phyloP scores from a whole-genome alignment of 2,797 vertebrate genomes.

The Cottoperca gobio region DNA sequence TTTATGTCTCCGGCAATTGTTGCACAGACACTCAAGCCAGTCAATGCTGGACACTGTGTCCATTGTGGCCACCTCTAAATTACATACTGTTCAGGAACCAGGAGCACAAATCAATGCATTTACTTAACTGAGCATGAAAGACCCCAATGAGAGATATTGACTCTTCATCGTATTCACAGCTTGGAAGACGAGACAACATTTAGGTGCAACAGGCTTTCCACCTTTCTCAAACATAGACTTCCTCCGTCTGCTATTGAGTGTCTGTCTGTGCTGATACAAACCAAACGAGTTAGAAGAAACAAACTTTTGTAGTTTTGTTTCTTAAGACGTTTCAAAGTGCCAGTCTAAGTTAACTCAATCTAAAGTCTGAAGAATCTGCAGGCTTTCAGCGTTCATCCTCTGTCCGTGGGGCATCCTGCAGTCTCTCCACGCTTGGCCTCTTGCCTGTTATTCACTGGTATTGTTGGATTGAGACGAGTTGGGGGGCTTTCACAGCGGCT shows the following conservation, averaged over 20 bases:
- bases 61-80: constrained; percentile 82
- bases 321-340: constrained; percentile 30
- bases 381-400: constrained; percentile 36
- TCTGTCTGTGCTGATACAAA: constrained; percentile 55
- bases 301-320: constrained; percentile 51
- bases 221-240: constrained; percentile 70
- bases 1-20: constrained; percentile 83
- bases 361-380: constrained; percentile 44
- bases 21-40: constrained; percentile 81
- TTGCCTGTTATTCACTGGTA: constrained; percentile 61
- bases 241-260: constrained; percentile 71
- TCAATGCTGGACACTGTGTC: constrained; percentile 87
- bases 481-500: constrained; percentile 65
- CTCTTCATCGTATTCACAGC: constrained; percentile 72
- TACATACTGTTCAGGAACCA: constrained; percentile 84
- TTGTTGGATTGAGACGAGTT: constrained; percentile 79
- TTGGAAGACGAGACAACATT: constrained; percentile 77
- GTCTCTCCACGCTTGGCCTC: constrained; percentile 56
- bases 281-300: constrained; percentile 47
- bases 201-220: constrained; percentile 73
- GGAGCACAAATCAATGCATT: constrained; percentile 88
- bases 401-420: constrained; percentile 17
- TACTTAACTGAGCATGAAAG: constrained; percentile 90
- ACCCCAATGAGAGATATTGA: constrained; percentile 85
- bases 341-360: constrained; percentile 45